Conservation (phyloP, 2,888 invertebrate species). For the Hartigia nigra region DNA sequence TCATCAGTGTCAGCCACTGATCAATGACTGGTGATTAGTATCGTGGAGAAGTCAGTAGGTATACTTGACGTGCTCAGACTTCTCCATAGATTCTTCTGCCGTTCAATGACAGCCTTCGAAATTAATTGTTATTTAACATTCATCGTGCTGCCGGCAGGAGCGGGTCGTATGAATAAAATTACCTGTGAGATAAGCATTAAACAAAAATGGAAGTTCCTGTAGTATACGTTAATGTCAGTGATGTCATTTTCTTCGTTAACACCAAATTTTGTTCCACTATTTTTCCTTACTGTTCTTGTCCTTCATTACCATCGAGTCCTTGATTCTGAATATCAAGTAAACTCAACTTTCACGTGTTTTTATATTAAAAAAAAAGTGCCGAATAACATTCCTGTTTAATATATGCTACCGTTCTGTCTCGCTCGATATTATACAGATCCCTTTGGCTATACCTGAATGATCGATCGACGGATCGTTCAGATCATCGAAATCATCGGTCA, state of each 20-base stretch:
- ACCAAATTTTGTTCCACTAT: not conserved
- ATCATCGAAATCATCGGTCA: not conserved
- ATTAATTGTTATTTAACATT: not conserved
- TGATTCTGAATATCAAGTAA: not conserved
- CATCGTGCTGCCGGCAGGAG: not conserved
- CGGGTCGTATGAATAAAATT: not conserved
- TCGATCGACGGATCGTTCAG: not conserved
- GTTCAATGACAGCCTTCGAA: not conserved
- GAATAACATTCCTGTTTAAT: not conserved
- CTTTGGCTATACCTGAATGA: not conserved
- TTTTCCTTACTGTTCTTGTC: not conserved
- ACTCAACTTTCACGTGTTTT: not conserved
- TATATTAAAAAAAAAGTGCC: not conserved
- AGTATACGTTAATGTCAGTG: not conserved
- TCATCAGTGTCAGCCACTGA: not conserved
- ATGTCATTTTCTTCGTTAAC: not conserved
- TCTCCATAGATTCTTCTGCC: not conserved
- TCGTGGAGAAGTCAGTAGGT: not conserved
- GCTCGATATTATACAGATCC: not conserved
- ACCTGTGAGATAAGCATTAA: not conserved
- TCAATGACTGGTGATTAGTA: not conserved
- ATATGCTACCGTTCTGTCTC: not conserved
- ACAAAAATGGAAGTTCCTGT: not conserved
- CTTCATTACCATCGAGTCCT: not conserved
- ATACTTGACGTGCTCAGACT: not conserved